phyloP scores from a whole-genome alignment of 1,140 invertebrate genomes.

The Camponotus pennsylvanicus region DNA sequence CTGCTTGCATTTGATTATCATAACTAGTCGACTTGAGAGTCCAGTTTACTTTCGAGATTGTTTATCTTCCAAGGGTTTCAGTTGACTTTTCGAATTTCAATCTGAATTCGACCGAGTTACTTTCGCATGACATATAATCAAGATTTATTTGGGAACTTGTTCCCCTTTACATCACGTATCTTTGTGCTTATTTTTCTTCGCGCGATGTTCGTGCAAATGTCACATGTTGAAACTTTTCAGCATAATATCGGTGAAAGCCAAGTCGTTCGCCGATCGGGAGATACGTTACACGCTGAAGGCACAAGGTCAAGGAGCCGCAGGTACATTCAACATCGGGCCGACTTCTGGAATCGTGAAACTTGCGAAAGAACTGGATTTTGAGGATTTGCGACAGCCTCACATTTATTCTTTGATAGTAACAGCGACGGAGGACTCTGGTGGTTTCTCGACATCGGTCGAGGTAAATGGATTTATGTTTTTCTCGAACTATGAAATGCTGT shows the following conservation, averaged over 20 bases:
- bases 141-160: neutral
- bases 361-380: constrained; percentile 97
- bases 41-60: constrained; percentile 25
- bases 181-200: neutral
- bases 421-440: constrained; percentile 97
- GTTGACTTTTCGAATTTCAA: constrained; percentile 37
- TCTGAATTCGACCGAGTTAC: constrained; percentile 10
- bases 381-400: constrained; percentile 96
- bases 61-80: constrained; percentile 17
- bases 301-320: constrained; percentile 96
- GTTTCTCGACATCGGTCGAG: constrained; percentile 97
- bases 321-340: constrained; percentile 97
- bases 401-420: constrained; percentile 97
- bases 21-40: constrained; percentile 18
- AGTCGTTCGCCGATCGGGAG: constrained; percentile 97
- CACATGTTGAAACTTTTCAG: constrained; percentile 85
- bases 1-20: constrained; percentile 15
- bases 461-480: constrained; percentile 85
- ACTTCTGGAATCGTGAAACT: constrained; percentile 97
- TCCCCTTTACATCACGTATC: neutral
- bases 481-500: neutral
- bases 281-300: constrained; percentile 97
- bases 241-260: constrained; percentile 98
- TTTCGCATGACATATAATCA: constrained; percentile 14
- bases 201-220: constrained; percentile 20